Conservation (phyloP, 2,888 invertebrate species). For the Drosophila mettleri region DNA sequence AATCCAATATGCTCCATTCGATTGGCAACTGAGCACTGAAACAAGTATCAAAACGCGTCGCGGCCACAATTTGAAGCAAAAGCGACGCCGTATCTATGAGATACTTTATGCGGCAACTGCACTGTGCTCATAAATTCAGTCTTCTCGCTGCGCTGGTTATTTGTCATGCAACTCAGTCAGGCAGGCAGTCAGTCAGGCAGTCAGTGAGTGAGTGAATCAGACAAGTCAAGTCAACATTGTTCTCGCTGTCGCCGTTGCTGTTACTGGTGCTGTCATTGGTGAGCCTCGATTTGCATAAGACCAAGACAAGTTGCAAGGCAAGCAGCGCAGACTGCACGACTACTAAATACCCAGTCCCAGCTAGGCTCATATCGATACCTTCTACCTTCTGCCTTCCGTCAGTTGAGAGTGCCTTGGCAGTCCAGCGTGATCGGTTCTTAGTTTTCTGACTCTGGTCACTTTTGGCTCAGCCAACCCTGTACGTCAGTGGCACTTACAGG, state of each 20-base stretch:
- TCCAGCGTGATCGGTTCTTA: neutral
- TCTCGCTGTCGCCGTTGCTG: slow-evolving; percentile 31
- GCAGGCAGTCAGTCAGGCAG: slow-evolving; percentile 51
- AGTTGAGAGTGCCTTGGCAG: neutral
- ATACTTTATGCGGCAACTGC: slow-evolving; percentile 78
- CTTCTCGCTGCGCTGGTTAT: slow-evolving; percentile 50
- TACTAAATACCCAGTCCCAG: slow-evolving; percentile 15
- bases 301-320: slow-evolving; percentile 37
- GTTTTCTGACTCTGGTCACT: no score
- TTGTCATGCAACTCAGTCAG: slow-evolving; percentile 58
- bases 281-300: slow-evolving; percentile 65
- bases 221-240: slow-evolving; percentile 47
- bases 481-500: slow-evolving; percentile 20
- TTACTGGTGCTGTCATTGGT: slow-evolving; percentile 27
- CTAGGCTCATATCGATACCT: neutral
- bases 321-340: slow-evolving; percentile 6
- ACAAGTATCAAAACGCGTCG: slow-evolving; percentile 46
- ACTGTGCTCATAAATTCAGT: slow-evolving; percentile 73
- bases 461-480: neutral
- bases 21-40: neutral
- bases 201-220: slow-evolving; percentile 27
- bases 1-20: neutral
- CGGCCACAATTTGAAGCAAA: slow-evolving; percentile 28
- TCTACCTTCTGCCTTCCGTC: neutral
- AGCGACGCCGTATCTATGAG: slow-evolving; percentile 52